phyloP scores from a whole-genome alignment of 2,888 invertebrate species.

The Agrotis segetum region DNA sequence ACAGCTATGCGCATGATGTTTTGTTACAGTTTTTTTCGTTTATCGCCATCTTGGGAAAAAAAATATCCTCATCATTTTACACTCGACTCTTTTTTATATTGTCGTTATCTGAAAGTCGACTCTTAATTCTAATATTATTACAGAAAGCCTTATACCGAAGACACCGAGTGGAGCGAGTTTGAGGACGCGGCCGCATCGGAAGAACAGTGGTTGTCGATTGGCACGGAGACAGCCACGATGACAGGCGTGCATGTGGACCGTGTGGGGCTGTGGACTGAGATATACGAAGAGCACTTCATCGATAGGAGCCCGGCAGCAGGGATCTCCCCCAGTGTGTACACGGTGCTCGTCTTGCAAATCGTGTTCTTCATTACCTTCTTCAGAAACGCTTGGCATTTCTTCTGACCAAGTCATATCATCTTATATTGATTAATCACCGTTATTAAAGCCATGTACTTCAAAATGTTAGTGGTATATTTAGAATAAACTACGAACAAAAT shows the following conservation, averaged over 20 bases:
- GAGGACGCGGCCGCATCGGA: conserved; percentile 58
- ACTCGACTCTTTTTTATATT: neutral
- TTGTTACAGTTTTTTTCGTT: too few species aligned
- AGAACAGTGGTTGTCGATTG: conserved; percentile 79
- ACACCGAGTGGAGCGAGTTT: conserved; percentile 72
- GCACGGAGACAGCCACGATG: conserved; percentile 45
- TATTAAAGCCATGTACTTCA: conserved; percentile 68
- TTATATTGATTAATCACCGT: conserved; percentile 12
- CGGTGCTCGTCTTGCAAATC: conserved; percentile 55
- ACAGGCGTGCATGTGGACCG: conserved; percentile 76
- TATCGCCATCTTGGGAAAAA: neutral
- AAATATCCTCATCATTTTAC: too few species aligned
- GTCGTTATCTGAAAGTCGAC: neutral
- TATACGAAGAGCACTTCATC: conserved; percentile 79
- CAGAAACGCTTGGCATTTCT: conserved; percentile 52
- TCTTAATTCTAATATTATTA: conserved; percentile 26
- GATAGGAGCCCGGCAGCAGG: conserved; percentile 67
- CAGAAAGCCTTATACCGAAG: conserved; percentile 73
- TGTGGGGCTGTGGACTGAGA: conserved; percentile 77
- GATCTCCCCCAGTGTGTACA: conserved; percentile 51
- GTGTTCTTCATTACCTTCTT: conserved; percentile 60
- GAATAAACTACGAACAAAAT: conserved; percentile 49
- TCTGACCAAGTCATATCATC: conserved; percentile 50
- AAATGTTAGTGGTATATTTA: conserved; percentile 66
- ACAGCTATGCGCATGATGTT: neutral